phyloP scores from a whole-genome alignment of 2,113 vertebrate genomes.

The Seriola dumerili region DNA sequence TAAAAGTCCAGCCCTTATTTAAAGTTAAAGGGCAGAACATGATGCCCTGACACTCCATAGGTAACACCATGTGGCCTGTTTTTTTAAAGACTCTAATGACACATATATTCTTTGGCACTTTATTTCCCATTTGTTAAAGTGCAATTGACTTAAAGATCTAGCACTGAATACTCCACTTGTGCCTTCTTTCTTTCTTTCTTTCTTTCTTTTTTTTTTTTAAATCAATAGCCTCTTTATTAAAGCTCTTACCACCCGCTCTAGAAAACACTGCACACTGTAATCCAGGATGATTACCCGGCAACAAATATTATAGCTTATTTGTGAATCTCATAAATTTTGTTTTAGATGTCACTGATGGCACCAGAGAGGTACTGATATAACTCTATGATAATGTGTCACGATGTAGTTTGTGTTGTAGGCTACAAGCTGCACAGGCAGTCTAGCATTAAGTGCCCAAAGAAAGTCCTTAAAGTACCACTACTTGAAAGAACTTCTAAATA shows the following conservation, averaged over 20 bases:
- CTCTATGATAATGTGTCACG: background rate
- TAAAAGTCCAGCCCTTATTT: conserved; percentile 6
- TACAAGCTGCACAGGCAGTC: background rate
- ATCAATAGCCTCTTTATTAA: background rate
- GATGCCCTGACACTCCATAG: background rate
- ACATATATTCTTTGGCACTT: background rate
- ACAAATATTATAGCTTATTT: background rate
- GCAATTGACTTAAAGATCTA: background rate
- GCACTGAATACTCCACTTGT: background rate
- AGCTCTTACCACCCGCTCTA: background rate
- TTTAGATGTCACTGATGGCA: background rate
- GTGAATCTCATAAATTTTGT: background rate
- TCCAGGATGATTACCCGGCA: no score
- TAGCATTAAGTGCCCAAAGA: background rate
- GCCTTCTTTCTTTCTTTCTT: no score
- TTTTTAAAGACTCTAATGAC: background rate
- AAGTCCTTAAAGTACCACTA: no score
- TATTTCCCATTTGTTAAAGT: background rate
- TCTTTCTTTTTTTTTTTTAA: no score
- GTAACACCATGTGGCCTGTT: background rate
- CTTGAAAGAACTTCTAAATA: background rate
- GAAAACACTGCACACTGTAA: background rate
- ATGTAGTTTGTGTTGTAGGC: background rate
- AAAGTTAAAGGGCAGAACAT: conserved; percentile 19
- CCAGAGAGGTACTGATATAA: background rate